Evolutionary conservation across 2,797 vertebrate species (phyloP).

Genomic region (Lepus townsendii): DNA sequence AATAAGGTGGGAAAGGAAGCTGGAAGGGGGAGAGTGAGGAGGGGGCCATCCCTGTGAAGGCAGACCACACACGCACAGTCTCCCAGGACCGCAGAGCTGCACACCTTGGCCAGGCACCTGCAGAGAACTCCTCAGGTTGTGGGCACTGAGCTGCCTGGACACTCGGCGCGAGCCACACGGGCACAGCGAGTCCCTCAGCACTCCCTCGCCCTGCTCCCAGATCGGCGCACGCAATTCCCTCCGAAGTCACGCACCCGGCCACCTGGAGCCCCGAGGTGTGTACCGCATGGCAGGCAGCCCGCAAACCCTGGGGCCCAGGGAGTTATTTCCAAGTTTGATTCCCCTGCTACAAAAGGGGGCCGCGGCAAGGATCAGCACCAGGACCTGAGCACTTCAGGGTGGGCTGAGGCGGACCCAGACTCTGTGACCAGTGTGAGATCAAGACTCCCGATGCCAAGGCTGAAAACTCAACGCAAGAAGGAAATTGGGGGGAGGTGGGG

Average conservation of each 20-base stretch:
- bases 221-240: not conserved
- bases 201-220: too few species aligned
- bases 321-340: not conserved
- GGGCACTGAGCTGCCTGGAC: slow-evolving; percentile 15
- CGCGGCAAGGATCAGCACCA: rapidly evolving
- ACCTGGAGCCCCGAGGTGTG: not conserved
- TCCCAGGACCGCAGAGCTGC: slow-evolving; percentile 4
- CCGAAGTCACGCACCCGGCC: not conserved
- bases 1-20: slow-evolving; percentile 81
- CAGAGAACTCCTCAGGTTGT: not conserved
- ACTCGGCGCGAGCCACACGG: too few species aligned
- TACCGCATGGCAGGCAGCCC: not conserved
- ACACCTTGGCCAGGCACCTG: not conserved
- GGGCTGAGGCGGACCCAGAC: not conserved
- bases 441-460: slow-evolving; percentile 28
- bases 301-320: not conserved
- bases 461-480: not conserved
- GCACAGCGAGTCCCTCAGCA: too few species aligned
- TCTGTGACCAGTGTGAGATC: too few species aligned
- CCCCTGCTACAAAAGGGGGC: not conserved
- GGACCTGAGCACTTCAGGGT: not conserved
- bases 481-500: rapidly evolving
- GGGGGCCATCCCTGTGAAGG: slow-evolving; percentile 71
- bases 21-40: slow-evolving; percentile 72
- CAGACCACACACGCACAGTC: not conserved